A percentile compares a stretch with the other conserved stretches of the same genome.
These are phyloP conservation scores for Calliscelio sp. DNA, from an alignment of 2,888 invertebrate species.

Conservation along the genomic window DNA sequence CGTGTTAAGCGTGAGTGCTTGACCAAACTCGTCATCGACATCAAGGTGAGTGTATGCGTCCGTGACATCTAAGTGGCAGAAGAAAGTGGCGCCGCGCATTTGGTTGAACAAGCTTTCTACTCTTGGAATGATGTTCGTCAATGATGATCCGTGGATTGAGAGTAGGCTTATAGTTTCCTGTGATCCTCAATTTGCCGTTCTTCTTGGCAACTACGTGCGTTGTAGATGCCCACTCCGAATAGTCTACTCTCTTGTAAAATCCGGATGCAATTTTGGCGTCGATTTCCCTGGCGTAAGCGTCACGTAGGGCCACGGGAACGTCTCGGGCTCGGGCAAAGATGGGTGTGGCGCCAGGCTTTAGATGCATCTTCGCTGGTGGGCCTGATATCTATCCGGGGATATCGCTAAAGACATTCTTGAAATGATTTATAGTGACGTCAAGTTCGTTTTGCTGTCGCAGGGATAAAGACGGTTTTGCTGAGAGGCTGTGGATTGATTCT, in stretches of 20 bases:
- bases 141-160: too few species aligned
- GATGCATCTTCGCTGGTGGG: conserved; percentile 25
- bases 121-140: too few species aligned
- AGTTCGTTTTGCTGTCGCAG: not conserved
- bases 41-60: too few species aligned
- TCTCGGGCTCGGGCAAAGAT: conserved; percentile 43
- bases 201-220: too few species aligned
- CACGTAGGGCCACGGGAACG: conserved; percentile 28
- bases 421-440: not conserved
- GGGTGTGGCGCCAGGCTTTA: conserved; percentile 23
- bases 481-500: not conserved
- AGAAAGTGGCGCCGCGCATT: too few species aligned
- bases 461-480: not conserved
- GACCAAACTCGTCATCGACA: conserved; percentile 17
- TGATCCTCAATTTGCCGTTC: too few species aligned
- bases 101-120: too few species aligned
- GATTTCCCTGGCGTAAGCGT: conserved; percentile 23
- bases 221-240: too few species aligned
- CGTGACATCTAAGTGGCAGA: too few species aligned
- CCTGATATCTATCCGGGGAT: conserved; percentile 37
- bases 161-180: too few species aligned
- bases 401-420: conserved; percentile 6
- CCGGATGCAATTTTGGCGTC: too few species aligned
- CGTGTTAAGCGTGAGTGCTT: conserved; percentile 17
- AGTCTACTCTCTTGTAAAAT: too few species aligned